Percentiles rank a stretch among this genome's conserved stretches.
phyloP scores from a whole-genome alignment of 2,113 vertebrate species.

The Charina bottae region DNA sequence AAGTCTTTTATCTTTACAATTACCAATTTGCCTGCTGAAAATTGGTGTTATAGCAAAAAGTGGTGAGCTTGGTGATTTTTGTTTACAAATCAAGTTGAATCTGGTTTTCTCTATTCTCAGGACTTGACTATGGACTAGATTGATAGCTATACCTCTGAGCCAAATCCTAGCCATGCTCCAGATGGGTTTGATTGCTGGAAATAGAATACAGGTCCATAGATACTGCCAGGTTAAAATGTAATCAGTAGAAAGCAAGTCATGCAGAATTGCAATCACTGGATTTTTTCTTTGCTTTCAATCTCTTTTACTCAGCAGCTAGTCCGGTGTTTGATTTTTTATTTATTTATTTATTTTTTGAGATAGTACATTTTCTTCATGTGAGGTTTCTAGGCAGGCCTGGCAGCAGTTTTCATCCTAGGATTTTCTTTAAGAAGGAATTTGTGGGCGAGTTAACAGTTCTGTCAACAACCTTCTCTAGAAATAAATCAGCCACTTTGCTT shows the following conservation, averaged over 20 bases:
- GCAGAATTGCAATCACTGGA: neutral
- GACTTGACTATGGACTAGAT: too few species aligned
- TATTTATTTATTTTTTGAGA: neutral
- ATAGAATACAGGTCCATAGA: neutral
- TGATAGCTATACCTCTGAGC: neutral
- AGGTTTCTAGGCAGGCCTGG: neutral
- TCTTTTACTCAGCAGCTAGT: neutral
- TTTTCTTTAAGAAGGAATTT: constrained; percentile 10
- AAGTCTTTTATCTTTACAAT: neutral
- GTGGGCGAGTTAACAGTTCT: neutral
- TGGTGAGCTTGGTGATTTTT: too few species aligned
- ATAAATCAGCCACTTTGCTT: neutral
- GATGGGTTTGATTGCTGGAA: neutral
- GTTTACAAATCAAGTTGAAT: too few species aligned
- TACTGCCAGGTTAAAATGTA: neutral
- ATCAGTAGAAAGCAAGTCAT: neutral
- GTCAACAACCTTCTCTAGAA: neutral
- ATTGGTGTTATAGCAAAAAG: neutral
- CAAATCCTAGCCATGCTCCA: neutral
- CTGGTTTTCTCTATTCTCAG: too few species aligned
- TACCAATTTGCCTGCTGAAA: neutral
- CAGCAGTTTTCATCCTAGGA: neutral
- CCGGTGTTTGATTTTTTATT: neutral
- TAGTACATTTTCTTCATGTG: neutral
- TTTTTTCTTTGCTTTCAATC: neutral